phyloP scores from a whole-genome alignment of 2,113 vertebrate species.

The Oryzias curvinotus region DNA sequence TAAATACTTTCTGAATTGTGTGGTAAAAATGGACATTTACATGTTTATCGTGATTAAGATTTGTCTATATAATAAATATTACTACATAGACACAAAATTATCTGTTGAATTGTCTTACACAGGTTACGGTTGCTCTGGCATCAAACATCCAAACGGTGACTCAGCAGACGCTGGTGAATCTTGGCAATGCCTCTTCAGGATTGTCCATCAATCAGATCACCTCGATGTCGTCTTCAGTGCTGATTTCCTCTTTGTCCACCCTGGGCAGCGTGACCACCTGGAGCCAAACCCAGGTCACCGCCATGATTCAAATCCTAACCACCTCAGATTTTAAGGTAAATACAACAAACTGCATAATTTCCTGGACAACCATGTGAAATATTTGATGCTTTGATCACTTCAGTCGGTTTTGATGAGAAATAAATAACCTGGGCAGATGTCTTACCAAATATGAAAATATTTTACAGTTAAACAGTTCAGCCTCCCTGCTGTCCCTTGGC shows the following conservation, averaged over 20 bases:
- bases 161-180: constrained; percentile 5
- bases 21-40: too few relatives aligned
- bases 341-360: background rate
- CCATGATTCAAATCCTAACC: constrained; percentile 43
- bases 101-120: background rate
- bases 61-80: too few relatives aligned
- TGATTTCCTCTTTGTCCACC: constrained; percentile 44
- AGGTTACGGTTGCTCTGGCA: constrained; percentile 54
- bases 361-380: background rate
- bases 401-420: background rate
- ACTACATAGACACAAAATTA: background rate
- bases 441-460: constrained; percentile 6
- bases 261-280: constrained; percentile 50
- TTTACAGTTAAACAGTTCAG: constrained; percentile 44
- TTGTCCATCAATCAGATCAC: constrained; percentile 55
- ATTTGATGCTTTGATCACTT: background rate
- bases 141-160: constrained; percentile 55
- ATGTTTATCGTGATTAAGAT: too few relatives aligned
- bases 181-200: constrained; percentile 47
- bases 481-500: constrained; percentile 51
- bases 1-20: too few relatives aligned
- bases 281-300: constrained; percentile 51
- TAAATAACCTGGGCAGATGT: background rate
- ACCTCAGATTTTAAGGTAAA: constrained; percentile 41
- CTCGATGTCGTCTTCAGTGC: constrained; percentile 17